These are phyloP conservation scores for Ficedula albicollis DNA, from an alignment of 2,797 vertebrate species.

Conservation along the genomic window DNA sequence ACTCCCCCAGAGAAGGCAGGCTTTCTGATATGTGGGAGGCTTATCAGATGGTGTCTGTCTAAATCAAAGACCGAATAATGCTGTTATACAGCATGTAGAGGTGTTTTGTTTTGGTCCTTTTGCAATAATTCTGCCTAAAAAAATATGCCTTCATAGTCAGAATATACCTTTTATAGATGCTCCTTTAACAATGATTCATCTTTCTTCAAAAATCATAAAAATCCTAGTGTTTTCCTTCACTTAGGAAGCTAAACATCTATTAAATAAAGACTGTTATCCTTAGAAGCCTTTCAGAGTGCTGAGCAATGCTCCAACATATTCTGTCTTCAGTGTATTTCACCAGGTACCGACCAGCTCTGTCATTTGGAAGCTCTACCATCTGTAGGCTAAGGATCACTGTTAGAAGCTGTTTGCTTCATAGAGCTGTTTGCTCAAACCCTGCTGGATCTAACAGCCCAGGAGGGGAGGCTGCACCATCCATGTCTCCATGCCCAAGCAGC, in stretches of 20 bases:
- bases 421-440: too few species aligned
- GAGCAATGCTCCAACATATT: neutral
- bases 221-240: neutral
- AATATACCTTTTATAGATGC: neutral
- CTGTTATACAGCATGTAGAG: neutral
- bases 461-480: neutral
- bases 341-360: neutral
- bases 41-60: slow-evolving; percentile 29
- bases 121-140: neutral
- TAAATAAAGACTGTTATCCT: neutral
- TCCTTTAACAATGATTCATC: neutral
- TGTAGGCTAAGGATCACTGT: neutral
- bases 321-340: neutral
- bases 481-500: neutral
- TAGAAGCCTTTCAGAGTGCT: neutral
- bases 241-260: neutral
- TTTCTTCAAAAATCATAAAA: neutral
- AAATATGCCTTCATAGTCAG: neutral
- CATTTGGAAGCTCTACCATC: neutral
- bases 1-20: neutral
- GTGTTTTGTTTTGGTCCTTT: neutral
- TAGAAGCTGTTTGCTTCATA: neutral
- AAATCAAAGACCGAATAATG: slow-evolving; percentile 6
- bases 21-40: neutral
- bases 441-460: neutral